Evolutionary conservation across 1,140 invertebrate species (phyloP).

Genomic region (Chironomus striatipennis): DNA sequence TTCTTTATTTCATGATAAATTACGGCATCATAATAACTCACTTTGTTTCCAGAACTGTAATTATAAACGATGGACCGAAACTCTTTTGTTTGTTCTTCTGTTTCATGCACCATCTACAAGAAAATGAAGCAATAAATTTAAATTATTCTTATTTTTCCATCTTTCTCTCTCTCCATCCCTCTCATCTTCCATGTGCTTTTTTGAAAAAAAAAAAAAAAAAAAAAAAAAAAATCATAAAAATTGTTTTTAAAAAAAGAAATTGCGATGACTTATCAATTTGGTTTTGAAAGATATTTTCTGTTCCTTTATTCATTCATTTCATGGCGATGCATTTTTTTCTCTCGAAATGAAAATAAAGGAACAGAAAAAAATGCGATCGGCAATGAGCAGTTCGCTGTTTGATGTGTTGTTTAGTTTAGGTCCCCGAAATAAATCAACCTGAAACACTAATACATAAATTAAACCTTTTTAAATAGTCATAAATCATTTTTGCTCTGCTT

Average conservation of each 20-base stretch:
- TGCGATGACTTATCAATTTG: not conserved
- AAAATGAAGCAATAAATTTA: conserved; percentile 19
- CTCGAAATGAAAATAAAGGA: not conserved
- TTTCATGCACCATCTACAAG: not conserved
- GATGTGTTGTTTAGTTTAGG: not conserved
- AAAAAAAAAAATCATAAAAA: no score
- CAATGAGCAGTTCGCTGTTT: not conserved
- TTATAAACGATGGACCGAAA: not conserved
- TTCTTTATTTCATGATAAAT: conserved; percentile 19
- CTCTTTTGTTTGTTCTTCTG: not conserved
- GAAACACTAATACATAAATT: conserved; percentile 21
- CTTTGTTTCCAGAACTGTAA: conserved; percentile 3
- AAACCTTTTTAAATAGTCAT: conserved; percentile 6
- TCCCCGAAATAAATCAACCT: conserved; percentile 16
- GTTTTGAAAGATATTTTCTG: not conserved
- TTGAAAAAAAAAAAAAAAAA: not conserved
- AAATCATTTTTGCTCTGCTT: conserved; percentile 15
- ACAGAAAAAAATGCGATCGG: not conserved
- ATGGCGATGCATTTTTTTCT: not conserved
- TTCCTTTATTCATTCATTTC: not conserved
- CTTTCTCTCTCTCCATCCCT: not conserved
- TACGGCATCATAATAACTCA: conserved; percentile 11
- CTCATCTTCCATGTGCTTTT: not conserved
- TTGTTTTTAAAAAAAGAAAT: no score
- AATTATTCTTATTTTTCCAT: conserved; percentile 10